phyloP scores from a whole-genome alignment of 53 echinoderm and acorn worm species.

The Crossaster papposus region DNA sequence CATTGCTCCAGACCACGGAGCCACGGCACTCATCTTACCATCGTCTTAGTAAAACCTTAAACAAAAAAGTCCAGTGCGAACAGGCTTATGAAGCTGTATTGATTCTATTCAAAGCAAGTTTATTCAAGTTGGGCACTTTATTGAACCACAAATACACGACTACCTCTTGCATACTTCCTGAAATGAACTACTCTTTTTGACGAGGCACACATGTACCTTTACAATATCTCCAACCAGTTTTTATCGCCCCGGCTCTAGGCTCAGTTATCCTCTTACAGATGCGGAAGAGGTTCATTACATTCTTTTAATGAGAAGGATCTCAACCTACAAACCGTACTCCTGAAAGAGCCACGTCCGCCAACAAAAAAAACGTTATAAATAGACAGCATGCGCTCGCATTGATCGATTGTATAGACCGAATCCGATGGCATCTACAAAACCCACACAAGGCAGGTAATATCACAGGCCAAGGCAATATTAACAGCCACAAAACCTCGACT shows the following conservation, averaged over 20 bases:
- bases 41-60: no score
- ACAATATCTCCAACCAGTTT: neutral
- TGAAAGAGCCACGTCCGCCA: constrained; percentile 12
- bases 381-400: neutral
- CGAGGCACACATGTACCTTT: neutral
- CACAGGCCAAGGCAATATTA: constrained; percentile 34
- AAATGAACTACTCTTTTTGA: neutral
- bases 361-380: neutral
- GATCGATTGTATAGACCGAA: neutral
- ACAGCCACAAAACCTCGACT: constrained; percentile 23
- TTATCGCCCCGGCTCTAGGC: neutral
- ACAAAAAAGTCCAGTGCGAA: no score
- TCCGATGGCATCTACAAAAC: neutral
- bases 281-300: neutral
- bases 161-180: neutral
- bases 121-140: no score
- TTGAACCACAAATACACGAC: no score
- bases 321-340: neutral
- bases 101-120: no score
- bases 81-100: no score
- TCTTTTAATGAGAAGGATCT: constrained; percentile 5
- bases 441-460: constrained; percentile 13
- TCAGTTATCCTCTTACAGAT: neutral
- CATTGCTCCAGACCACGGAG: no score
- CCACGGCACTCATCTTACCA: no score